Conservation (phyloP, 1,140 invertebrate genomes). For the Antheraea pernyi region DNA sequence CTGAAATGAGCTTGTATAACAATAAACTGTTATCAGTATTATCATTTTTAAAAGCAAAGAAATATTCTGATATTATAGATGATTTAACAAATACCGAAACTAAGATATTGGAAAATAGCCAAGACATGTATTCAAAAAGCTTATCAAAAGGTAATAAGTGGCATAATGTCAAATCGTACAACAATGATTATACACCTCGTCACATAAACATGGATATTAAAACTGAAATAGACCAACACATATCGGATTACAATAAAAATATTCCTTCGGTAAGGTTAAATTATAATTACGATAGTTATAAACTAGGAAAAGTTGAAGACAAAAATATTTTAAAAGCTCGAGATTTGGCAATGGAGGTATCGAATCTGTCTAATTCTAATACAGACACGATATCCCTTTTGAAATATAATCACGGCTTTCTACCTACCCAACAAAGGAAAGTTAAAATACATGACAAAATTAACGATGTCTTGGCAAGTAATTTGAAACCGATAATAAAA, state of each 20-base stretch:
- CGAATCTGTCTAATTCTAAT: conserved; percentile 45
- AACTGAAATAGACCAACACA: conserved; percentile 32
- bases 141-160: conserved; percentile 55
- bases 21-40: conserved; percentile 47
- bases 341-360: conserved; percentile 44
- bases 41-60: conserved; percentile 57
- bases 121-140: conserved; percentile 48
- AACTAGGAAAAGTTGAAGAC: conserved; percentile 37
- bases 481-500: conserved; percentile 17
- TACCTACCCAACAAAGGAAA: conserved; percentile 37
- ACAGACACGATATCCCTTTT: conserved; percentile 44
- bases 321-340: conserved; percentile 37
- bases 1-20: conserved; percentile 19
- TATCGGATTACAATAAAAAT: conserved; percentile 41
- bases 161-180: conserved; percentile 64
- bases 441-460: conserved; percentile 26
- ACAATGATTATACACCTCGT: conserved; percentile 54
- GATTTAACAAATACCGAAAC: conserved; percentile 26
- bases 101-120: conserved; percentile 20
- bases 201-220: conserved; percentile 34
- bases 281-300: conserved; percentile 48
- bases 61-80: conserved; percentile 38
- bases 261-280: conserved; percentile 46
- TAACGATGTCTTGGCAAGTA: conserved; percentile 15
- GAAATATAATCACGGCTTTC: conserved; percentile 60